Conservation (phyloP, 2,888 invertebrate genomes). For the Merodon equestris region DNA sequence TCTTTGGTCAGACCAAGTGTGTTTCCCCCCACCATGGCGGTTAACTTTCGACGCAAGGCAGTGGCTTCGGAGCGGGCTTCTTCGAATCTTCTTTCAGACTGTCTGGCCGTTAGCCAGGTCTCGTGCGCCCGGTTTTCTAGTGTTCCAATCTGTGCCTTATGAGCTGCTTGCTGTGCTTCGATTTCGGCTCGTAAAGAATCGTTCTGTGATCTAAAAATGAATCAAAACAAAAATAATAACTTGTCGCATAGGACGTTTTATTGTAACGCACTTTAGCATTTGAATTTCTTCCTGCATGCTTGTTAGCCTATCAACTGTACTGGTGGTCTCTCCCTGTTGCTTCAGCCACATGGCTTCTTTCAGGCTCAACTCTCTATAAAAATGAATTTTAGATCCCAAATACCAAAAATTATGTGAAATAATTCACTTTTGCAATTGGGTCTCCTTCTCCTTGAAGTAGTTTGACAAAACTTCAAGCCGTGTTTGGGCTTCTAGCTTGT, state of each 20-base stretch:
- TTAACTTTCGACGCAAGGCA: slow-evolving; percentile 83
- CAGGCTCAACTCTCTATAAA: slow-evolving; percentile 85
- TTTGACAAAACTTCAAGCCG: slow-evolving; percentile 91
- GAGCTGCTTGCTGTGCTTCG: slow-evolving; percentile 88
- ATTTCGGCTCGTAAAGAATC: slow-evolving; percentile 88
- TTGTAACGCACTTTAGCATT: slow-evolving; percentile 86
- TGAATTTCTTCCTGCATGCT: slow-evolving; percentile 89
- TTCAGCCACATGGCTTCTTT: slow-evolving; percentile 89
- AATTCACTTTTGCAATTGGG: slow-evolving; percentile 89
- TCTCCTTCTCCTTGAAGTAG: slow-evolving; percentile 94
- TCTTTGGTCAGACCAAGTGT: slow-evolving; percentile 63
- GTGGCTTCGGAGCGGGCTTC: slow-evolving; percentile 87
- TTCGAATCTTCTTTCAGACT: slow-evolving; percentile 89
- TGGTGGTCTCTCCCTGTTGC: slow-evolving; percentile 89
- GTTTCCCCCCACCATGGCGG: slow-evolving; percentile 74
- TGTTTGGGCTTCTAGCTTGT: slow-evolving; percentile 88
- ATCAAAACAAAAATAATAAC: neutral
- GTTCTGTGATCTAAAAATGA: slow-evolving; percentile 79
- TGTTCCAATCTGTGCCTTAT: slow-evolving; percentile 85
- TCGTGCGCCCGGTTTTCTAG: slow-evolving; percentile 92
- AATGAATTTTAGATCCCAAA: too few relatives aligned
- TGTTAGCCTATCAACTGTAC: slow-evolving; percentile 88
- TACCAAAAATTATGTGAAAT: too few relatives aligned
- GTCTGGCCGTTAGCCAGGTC: slow-evolving; percentile 90
- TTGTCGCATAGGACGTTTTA: too few relatives aligned